Conservation (phyloP, 2,797 vertebrate genomes). For the Hippocampus kuda region DNA sequence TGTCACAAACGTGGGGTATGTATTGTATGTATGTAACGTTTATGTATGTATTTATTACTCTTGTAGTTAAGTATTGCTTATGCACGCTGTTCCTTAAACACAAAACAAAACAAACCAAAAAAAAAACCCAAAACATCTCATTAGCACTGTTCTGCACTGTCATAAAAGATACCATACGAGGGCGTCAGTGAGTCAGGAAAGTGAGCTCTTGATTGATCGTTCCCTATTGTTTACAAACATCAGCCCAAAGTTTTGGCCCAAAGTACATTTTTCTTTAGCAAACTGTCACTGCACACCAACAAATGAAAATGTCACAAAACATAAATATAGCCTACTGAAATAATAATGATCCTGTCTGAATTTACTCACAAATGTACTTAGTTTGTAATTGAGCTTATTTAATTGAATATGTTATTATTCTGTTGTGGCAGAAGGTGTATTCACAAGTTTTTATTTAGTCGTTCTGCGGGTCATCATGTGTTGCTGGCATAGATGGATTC, state of each 20-base stretch:
- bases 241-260: background rate
- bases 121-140: background rate
- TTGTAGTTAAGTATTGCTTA: background rate
- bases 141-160: background rate
- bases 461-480: background rate
- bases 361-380: background rate
- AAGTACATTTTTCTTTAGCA: background rate
- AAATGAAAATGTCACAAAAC: background rate
- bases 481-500: background rate
- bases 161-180: conserved; percentile 27
- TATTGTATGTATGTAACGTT: background rate
- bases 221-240: background rate
- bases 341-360: background rate
- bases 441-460: background rate
- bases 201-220: too few species aligned
- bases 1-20: background rate
- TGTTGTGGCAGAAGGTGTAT: background rate
- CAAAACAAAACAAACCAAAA: too few species aligned
- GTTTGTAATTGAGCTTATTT: background rate
- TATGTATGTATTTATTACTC: background rate
- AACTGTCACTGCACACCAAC: background rate
- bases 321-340: background rate
- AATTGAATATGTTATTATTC: background rate
- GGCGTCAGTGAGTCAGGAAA: conserved; percentile 28
- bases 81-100: too few species aligned